Evolutionary conservation across 1,140 invertebrate genomes (phyloP).

Genomic region (Batillaria attramentaria): DNA sequence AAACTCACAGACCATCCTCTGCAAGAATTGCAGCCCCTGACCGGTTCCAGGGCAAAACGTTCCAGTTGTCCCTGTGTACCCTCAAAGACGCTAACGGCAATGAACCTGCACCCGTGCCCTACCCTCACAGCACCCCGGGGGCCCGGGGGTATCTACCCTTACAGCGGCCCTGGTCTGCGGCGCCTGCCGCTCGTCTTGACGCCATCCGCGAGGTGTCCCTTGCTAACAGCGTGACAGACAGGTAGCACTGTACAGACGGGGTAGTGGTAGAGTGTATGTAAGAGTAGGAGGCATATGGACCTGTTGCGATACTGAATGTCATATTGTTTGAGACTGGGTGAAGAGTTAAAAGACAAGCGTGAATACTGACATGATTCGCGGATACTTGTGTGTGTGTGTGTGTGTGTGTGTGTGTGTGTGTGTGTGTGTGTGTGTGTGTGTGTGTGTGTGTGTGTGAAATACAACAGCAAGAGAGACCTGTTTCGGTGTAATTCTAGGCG

Average conservation of each 20-base stretch:
- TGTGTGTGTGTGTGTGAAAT: conserved; percentile 4
- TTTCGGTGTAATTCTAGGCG: not conserved
- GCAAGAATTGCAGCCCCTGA: not conserved
- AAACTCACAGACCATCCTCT: too few relatives aligned
- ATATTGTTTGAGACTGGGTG: too few relatives aligned
- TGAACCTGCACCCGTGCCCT: conserved; percentile 22
- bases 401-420: conserved; percentile 12
- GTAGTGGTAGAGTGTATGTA: not conserved
- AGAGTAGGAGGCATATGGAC: too few relatives aligned
- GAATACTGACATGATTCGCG: too few relatives aligned
- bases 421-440: conserved; percentile 14
- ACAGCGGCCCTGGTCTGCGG: conserved; percentile 28
- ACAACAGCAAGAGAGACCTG: not conserved
- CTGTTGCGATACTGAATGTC: too few relatives aligned
- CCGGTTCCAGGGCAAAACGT: not conserved
- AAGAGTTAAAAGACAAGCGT: too few relatives aligned
- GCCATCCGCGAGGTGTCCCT: conserved; percentile 42
- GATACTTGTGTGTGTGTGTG: not conserved
- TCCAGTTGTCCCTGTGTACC: conserved; percentile 38
- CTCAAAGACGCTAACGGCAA: conserved; percentile 41
- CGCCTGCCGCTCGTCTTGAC: conserved; percentile 27
- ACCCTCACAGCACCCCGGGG: conserved; percentile 25
- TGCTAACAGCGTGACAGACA: conserved; percentile 33
- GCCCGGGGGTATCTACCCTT: not conserved
- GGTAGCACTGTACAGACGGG: too few relatives aligned